Evolutionary conservation across 1,140 invertebrate species (phyloP).

Genomic region (Drosophila ogumai): DNA sequence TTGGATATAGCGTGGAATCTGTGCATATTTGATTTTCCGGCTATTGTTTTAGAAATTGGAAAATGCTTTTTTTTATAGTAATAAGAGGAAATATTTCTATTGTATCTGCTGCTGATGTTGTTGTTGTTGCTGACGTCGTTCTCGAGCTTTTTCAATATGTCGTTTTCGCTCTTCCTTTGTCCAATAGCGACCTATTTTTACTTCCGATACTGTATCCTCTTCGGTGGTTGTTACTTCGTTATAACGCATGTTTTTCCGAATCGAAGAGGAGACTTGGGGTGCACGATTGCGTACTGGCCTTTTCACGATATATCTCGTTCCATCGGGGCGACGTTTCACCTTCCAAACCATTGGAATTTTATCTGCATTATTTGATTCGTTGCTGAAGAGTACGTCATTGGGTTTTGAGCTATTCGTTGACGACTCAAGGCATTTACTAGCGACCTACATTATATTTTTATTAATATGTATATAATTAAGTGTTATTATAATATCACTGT

Average conservation of each 20-base stretch:
- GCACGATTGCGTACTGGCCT: slow-evolving; percentile 89
- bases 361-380: slow-evolving; percentile 27
- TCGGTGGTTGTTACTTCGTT: slow-evolving; percentile 91
- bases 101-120: slow-evolving; percentile 42
- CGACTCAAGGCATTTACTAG: slow-evolving; percentile 37
- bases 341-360: slow-evolving; percentile 90
- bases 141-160: slow-evolving; percentile 89
- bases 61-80: slow-evolving; percentile 1
- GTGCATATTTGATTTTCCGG: not conserved
- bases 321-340: slow-evolving; percentile 92
- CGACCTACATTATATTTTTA: slow-evolving; percentile 36
- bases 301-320: slow-evolving; percentile 91
- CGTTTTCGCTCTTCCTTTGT: slow-evolving; percentile 91
- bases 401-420: slow-evolving; percentile 21
- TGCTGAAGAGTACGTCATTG: slow-evolving; percentile 37
- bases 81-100: slow-evolving; percentile 9
- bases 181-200: slow-evolving; percentile 93
- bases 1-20: slow-evolving; percentile 1
- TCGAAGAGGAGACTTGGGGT: slow-evolving; percentile 71
- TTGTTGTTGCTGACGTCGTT: slow-evolving; percentile 87
- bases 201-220: slow-evolving; percentile 92
- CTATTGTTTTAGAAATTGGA: not conserved
- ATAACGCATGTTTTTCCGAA: slow-evolving; percentile 86
- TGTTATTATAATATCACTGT: not conserved
- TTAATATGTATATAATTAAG: not conserved